Base-by-base conservation (phyloP, 2,797 vertebrate species). In the Calcarius lapponicus region DNA sequence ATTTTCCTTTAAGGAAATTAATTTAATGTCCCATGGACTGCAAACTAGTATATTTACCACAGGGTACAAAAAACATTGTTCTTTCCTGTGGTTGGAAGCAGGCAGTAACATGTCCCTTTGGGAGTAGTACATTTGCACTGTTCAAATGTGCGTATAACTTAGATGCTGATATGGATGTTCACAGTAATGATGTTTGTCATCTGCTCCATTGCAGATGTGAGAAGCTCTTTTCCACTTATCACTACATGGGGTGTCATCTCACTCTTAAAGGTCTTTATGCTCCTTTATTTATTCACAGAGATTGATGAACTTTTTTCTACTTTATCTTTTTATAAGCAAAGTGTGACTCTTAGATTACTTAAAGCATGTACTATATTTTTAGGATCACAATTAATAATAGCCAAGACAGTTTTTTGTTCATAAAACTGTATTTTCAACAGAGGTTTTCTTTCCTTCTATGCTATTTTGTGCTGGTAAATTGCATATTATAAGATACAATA, bases 141-240 rank as follows among this genome's bases (percentile, higher is more conserved):
- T 57, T 90, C 34, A 60, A 78, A 76, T 50, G 11, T 82, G 43
- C 0, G 0, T 70, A 40, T 81, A 80, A 85, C 48, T 76, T 64
- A 24, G 43, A 54, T 61, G 80, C 36, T 82, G 67, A 67, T 92
- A 76, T 10, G 85, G 67, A 82, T 90, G 81, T 74, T 87, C 73
- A n/a, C 38, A 64, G 25, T 92, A 94, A 88, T 51, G 64, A 76
- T 94, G 56, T 92, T 95, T 90, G 86, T 94, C 81, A 85, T 87
- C 50, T 90, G 71, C 80, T 86, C 47, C 50, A 29, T 2, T 87
- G 32, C 61, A 93, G 69, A 82, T 69, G 31, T 57, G 74, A 93
- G 75, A 36, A 87, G 29, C 17, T 78, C 74, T 61, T 83, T 95
- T 40, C 36, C 54, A 72, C 43, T 82, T 85, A 88, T 42, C 47